Evolutionary conservation across 2,113 vertebrate species (phyloP).

Genomic region (Lophotis ruficrista): DNA sequence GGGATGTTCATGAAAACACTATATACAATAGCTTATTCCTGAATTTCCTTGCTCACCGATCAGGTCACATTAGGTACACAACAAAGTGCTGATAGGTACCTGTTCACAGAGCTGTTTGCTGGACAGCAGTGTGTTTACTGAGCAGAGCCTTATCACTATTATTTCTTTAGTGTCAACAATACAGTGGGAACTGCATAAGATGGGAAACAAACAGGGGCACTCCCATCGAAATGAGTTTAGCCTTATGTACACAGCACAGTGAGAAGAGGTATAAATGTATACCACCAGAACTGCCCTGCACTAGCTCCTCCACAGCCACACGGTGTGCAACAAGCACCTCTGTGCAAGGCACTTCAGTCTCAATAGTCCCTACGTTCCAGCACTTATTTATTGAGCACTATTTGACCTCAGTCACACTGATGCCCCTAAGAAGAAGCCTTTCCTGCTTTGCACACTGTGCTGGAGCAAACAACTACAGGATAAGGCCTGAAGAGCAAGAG

Average conservation of each 20-base stretch:
- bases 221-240: not conserved
- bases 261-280: not conserved
- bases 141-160: conserved; percentile 21
- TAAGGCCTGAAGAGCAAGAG: not conserved
- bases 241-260: not conserved
- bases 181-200: conserved; percentile 17
- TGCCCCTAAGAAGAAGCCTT: not conserved
- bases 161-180: conserved; percentile 28
- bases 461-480: not conserved
- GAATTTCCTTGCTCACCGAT: not conserved
- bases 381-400: not conserved
- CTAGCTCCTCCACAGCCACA: not conserved
- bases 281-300: not conserved
- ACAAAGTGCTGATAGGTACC: not conserved
- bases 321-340: not conserved
- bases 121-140: not conserved
- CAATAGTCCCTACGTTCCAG: not conserved
- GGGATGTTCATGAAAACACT: not conserved
- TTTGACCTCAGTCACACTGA: not conserved
- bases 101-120: not conserved
- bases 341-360: not conserved
- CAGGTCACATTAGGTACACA: not conserved
- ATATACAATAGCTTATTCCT: not conserved
- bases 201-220: not conserved
- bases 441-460: not conserved